Evolutionary conservation across 2,888 invertebrate genomes (phyloP).

Genomic region (Limenitis camilla): DNA sequence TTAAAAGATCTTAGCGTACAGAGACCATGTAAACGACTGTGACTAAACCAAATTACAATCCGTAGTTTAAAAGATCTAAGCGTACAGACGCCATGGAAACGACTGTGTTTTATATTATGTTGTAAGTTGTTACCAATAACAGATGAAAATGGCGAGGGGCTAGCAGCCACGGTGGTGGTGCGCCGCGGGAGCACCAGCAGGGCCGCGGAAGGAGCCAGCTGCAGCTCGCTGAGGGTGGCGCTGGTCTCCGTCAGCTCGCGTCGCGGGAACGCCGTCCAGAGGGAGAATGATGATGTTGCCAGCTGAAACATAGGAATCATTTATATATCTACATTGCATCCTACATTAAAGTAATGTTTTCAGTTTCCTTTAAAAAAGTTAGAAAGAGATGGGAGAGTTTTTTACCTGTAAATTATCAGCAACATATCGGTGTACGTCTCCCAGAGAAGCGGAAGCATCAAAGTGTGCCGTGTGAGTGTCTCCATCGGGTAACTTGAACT

Average conservation of each 20-base stretch:
- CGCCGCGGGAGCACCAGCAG: constrained; percentile 80
- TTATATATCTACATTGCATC: too few species aligned
- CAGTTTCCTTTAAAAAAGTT: too few species aligned
- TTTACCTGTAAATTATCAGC: constrained; percentile 67
- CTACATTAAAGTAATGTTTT: too few species aligned
- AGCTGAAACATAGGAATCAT: not conserved
- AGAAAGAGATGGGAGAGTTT: too few species aligned
- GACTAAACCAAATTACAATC: too few species aligned
- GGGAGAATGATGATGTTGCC: constrained; percentile 72
- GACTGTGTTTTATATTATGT: too few species aligned
- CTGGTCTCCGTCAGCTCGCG: constrained; percentile 77
- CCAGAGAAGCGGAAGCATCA: constrained; percentile 77
- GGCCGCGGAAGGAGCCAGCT: constrained; percentile 84
- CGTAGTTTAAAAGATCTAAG: too few species aligned
- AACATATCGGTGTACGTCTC: constrained; percentile 70
- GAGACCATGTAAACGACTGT: too few species aligned
- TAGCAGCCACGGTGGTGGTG: constrained; percentile 35
- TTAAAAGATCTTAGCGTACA: too few species aligned
- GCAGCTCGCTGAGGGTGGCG: constrained; percentile 76
- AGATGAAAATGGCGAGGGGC: constrained; percentile 27
- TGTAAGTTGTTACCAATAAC: constrained; percentile 33
- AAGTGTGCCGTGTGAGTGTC: constrained; percentile 83
- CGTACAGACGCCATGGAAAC: too few species aligned
- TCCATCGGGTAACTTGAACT: constrained; percentile 91
- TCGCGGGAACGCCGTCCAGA: constrained; percentile 86